These are phyloP conservation scores for Antechinus flavipes DNA, from an alignment of 2,113 vertebrate species.

Conservation along the genomic window DNA sequence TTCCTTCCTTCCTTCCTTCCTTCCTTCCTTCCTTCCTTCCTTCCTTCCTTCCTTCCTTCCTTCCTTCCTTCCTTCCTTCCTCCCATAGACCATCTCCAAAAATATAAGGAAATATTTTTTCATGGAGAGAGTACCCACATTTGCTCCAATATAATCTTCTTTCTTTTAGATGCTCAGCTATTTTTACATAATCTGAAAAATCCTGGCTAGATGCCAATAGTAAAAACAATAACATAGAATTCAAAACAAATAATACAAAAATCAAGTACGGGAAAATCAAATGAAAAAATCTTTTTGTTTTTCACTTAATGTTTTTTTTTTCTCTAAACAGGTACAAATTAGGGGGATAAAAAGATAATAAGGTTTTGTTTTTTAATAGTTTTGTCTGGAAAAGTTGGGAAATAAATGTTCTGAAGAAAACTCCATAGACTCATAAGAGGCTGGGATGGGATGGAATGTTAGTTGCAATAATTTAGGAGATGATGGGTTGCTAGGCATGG, in stretches of 20 bases:
- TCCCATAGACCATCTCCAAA: too few relatives aligned
- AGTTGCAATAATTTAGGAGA: background rate
- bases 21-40: background rate
- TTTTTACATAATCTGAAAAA: too few relatives aligned
- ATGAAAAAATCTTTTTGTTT: too few relatives aligned
- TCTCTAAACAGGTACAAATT: background rate
- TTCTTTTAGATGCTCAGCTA: too few relatives aligned
- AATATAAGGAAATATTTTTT: too few relatives aligned
- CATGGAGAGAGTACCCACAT: too few relatives aligned
- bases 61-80: background rate
- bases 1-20: background rate
- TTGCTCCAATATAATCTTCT: too few relatives aligned
- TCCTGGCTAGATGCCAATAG: too few relatives aligned
- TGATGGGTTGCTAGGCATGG: background rate
- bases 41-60: background rate
- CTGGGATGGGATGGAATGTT: background rate
- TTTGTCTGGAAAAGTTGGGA: slow-evolving; percentile 10
- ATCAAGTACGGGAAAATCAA: too few relatives aligned
- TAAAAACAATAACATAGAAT: too few relatives aligned
- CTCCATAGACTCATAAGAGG: background rate
- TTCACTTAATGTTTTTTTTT: too few relatives aligned
- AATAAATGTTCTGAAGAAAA: background rate
- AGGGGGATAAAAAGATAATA: background rate
- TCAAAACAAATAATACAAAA: too few relatives aligned
- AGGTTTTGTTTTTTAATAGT: background rate